A percentile compares a stretch with the other conserved stretches of the same genome.
Evolutionary conservation across 2,888 invertebrate genomes (phyloP).

Genomic region (Metalampra italica): DNA sequence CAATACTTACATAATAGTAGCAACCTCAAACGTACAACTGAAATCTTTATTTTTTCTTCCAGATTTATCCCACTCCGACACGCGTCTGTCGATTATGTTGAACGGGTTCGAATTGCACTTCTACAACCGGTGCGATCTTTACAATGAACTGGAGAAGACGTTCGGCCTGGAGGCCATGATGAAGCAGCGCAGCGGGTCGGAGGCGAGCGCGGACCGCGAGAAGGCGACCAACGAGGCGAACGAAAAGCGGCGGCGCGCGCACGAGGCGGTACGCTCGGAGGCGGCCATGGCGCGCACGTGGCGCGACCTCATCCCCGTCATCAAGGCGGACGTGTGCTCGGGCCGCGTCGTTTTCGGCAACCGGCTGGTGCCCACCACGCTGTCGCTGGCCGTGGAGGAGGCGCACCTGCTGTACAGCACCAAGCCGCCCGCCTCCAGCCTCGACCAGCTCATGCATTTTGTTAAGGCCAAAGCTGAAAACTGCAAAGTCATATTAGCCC

Average conservation of each 20-base stretch:
- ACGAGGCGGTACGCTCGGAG: slow-evolving; percentile 81
- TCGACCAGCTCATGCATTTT: slow-evolving; percentile 97
- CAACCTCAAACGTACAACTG: too few relatives aligned
- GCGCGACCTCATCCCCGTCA: slow-evolving; percentile 97
- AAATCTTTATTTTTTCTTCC: slow-evolving; percentile 12
- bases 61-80: slow-evolving; percentile 98
- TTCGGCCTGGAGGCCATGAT: slow-evolving; percentile 91
- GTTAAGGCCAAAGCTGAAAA: slow-evolving; percentile 97
- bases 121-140: slow-evolving; percentile 94
- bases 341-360: slow-evolving; percentile 97
- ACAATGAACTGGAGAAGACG: slow-evolving; percentile 90
- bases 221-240: slow-evolving; percentile 82
- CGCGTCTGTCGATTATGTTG: slow-evolving; percentile 91
- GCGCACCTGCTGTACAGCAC: slow-evolving; percentile 96
- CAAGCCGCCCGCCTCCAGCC: slow-evolving; percentile 94
- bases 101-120: slow-evolving; percentile 97
- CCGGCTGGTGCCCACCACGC: slow-evolving; percentile 93
- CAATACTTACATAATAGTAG: too few relatives aligned
- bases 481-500: slow-evolving; percentile 96
- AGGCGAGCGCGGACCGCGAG: slow-evolving; percentile 72
- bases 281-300: slow-evolving; percentile 93
- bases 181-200: slow-evolving; percentile 81
- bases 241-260: slow-evolving; percentile 73
- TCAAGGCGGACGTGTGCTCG: slow-evolving; percentile 94
- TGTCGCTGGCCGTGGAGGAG: slow-evolving; percentile 95